Base-by-base conservation (phyloP, 2,113 vertebrate genomes). In the Ramphastos sulfuratus region DNA sequence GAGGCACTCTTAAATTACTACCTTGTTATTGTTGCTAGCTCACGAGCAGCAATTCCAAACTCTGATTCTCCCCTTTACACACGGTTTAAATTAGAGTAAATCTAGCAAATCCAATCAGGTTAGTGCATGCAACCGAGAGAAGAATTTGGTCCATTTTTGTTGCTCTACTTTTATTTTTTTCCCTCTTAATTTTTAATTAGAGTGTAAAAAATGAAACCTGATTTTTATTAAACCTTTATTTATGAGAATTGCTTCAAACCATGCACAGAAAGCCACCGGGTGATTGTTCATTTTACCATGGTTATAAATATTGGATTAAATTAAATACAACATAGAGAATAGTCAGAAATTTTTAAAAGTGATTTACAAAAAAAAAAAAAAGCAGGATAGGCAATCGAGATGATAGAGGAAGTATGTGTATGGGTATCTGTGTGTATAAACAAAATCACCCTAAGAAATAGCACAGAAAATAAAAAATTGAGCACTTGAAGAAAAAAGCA, bases 201-300 rank as follows among this genome's bases (percentile, higher is more conserved):
- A 75, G 31, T 92, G 44, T 94, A 95, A 94, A 95, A 93, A 96
- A 88, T 72, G 58, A 87, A 96, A 81, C 65, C 79, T 81, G 54
- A 42, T 88, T 91, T 95, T 95, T 83, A 95, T 96, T 94, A 94
- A 96, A 90, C 73, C 46, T 28, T 94, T 96, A 82, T 95, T 95
- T 95, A 96, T 94, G 95, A 92, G 93, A 91, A 96, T 75, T 88
- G 80, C 87, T 96, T 85, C 90, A 88, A 94, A 93, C 87, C 76
- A 84, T 78, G 58, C 44, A 91, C 2, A 19, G n/a, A 65, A 88
- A 79, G 91, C 35, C n/a, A 39, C 30, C 58, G 24, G 0, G 1
- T 70, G 78, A 90, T 91, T 89, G 82, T 85, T 92, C 82, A 92
- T 92, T 94, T 96, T 83, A 64, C 48, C 65, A 10, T 19, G 14